Evolutionary conservation across 2,797 vertebrate species (phyloP).

Genomic region (Pseudochaenichthys georgianus): DNA sequence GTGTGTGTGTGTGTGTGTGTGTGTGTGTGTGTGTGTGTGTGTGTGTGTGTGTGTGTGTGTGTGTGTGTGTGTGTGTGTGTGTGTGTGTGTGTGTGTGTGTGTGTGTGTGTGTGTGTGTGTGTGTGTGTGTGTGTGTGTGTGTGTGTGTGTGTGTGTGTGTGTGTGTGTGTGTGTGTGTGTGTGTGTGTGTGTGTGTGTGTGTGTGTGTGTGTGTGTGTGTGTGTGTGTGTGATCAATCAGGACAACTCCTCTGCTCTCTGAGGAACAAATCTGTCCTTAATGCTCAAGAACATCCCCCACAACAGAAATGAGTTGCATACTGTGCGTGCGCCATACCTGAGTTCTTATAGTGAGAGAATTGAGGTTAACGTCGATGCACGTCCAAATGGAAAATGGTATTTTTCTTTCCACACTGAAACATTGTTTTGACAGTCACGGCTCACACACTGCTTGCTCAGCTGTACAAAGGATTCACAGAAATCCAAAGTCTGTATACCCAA

Average conservation of each 20-base stretch:
- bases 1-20: too few relatives aligned
- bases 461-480: conserved; percentile 66
- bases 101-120: conserved; percentile 3
- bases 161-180: too few relatives aligned
- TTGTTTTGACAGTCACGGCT: conserved; percentile 70
- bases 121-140: conserved; percentile 22
- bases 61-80: too few relatives aligned
- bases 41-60: too few relatives aligned
- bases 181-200: conserved; percentile 32
- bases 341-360: conserved; percentile 30
- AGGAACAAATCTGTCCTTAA: conserved; percentile 53
- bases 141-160: conserved; percentile 22
- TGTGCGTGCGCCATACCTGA: conserved; percentile 22
- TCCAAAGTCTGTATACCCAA: conserved; percentile 75
- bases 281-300: conserved; percentile 41
- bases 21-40: too few relatives aligned
- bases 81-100: conserved; percentile 1
- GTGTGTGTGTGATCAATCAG: conserved; percentile 63
- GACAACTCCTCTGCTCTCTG: conserved; percentile 25
- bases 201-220: background rate
- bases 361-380: conserved; percentile 36
- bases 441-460: conserved; percentile 73
- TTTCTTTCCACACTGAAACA: conserved; percentile 49
- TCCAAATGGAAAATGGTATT: conserved; percentile 23
- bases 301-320: conserved; percentile 55